Percentiles rank a stretch among this genome's conserved stretches.
Evolutionary conservation across 1,140 invertebrate species (phyloP).

Genomic region (Nephila pilipes): DNA sequence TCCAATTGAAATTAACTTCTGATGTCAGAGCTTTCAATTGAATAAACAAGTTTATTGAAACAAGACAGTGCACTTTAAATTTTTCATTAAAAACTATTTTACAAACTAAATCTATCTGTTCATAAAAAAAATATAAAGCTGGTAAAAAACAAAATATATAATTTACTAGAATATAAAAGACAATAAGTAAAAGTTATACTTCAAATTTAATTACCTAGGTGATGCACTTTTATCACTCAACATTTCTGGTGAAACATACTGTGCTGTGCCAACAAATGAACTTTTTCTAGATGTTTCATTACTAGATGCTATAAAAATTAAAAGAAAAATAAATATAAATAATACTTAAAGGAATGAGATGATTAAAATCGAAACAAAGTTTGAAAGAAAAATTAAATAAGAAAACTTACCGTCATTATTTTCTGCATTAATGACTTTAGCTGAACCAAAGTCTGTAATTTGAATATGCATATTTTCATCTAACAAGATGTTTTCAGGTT

Average conservation of each 20-base stretch:
- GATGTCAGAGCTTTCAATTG: background rate
- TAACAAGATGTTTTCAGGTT: conserved; percentile 86
- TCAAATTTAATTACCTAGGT: conserved; percentile 79
- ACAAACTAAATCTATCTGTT: no score
- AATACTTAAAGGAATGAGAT: background rate
- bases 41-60: background rate
- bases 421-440: conserved; percentile 88
- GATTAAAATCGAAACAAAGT: background rate
- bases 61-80: no score
- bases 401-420: conserved; percentile 54
- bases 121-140: background rate
- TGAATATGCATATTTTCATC: conserved; percentile 98
- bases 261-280: conserved; percentile 89
- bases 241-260: conserved; percentile 98
- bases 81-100: no score
- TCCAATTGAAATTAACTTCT: background rate
- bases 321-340: background rate
- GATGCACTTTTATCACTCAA: conserved; percentile 90
- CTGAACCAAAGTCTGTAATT: conserved; percentile 98
- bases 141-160: background rate
- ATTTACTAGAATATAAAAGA: background rate
- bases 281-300: conserved; percentile 73
- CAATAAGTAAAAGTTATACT: no score
- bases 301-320: conserved; percentile 40
- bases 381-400: background rate